Conservation (phyloP, 2,888 invertebrate genomes). For the Lysandra bellargus region DNA sequence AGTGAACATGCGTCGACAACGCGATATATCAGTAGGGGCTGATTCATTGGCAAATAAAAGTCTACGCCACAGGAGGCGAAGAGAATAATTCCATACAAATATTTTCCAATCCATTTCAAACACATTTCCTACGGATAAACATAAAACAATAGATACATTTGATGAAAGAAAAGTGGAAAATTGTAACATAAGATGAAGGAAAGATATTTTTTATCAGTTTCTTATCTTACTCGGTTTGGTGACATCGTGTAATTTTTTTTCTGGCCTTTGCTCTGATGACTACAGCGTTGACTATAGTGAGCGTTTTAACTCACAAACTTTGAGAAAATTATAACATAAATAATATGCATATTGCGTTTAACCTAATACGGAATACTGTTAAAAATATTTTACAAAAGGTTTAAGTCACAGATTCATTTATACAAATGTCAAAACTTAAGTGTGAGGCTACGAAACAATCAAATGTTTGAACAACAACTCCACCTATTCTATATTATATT, state of each 20-base stretch:
- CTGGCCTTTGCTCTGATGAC: background rate
- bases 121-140: slow-evolving; percentile 41
- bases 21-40: slow-evolving; percentile 65
- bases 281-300: too few species aligned
- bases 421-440: background rate
- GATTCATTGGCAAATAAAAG: slow-evolving; percentile 68
- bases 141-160: background rate
- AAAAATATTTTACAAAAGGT: background rate
- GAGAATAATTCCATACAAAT: slow-evolving; percentile 66
- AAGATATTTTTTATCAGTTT: slow-evolving; percentile 42
- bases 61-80: slow-evolving; percentile 63
- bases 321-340: too few species aligned
- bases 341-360: too few species aligned
- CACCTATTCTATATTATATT: slow-evolving; percentile 7
- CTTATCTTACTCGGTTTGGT: background rate
- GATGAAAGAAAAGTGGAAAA: slow-evolving; percentile 33
- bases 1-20: slow-evolving; percentile 60
- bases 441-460: slow-evolving; percentile 29
- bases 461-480: slow-evolving; percentile 35
- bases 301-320: too few species aligned
- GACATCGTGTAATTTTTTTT: background rate
- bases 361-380: too few species aligned
- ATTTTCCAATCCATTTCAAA: slow-evolving; percentile 66
- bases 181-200: slow-evolving; percentile 49
- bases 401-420: background rate